Evolutionary conservation across 2,113 vertebrate species (phyloP), one percentile per base, ranked within the genome.

Genomic region (Rhinoptilus africanus): DNA sequence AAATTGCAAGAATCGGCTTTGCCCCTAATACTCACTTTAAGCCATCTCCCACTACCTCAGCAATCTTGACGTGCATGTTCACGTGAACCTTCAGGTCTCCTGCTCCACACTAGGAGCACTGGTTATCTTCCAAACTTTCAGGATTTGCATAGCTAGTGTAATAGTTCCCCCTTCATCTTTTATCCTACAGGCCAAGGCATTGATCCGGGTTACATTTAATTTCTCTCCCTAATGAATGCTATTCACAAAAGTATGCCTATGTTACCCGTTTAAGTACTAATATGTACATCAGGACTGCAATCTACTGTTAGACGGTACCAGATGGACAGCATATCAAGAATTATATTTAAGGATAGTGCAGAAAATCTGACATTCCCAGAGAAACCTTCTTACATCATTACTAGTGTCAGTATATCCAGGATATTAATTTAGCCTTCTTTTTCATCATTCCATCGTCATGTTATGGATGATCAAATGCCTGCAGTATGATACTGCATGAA

Each of bases 391-490:
- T 47, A 71, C 79, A 64, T 45, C 89, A 74, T 84, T 94, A 92
- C 47, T 53, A 83, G 62, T 79, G 88, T 96, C 85, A 86, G 51
- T 86, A 86, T 59, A 95, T 78, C 41, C 53, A 92, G 77, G 88
- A 85, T 95, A 96, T 88, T 97, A 96, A 96, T 97, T 96, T 43
- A 73, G 43, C 21, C 34, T 63, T 92, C 76, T 85, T 85, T 91
- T 91, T 94, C 85, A 57, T 96, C 84, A 75, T 83, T 79, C 48
- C 50, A 63, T 94, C 51, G 2, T 89, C 75, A 50, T 47, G n/a
- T 67, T 87, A 72, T 27, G n/a, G 73, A 72, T 68, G 45, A 72
- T 76, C 83, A 93, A 89, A 85, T 79, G 50, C 60, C 94, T 95
- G 17, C n/a, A 88, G 90, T 81, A 92, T 60, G 54, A 30, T 57